Conservation (phyloP, 2,888 invertebrate genomes). For the Agrypnus murinus region DNA sequence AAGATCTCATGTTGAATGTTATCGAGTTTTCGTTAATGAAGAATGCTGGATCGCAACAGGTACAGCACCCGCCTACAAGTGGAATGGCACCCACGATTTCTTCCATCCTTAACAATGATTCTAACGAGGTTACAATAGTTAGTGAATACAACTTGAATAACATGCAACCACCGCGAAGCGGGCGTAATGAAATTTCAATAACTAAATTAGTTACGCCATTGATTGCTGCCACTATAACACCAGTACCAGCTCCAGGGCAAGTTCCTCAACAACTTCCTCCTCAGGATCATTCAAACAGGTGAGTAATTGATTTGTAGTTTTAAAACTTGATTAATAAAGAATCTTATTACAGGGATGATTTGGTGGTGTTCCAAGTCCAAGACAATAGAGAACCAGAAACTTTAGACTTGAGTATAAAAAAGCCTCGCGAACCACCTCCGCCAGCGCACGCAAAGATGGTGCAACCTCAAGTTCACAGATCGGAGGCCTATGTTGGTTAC, state of each 20-base stretch:
- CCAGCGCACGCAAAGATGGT: constrained; percentile 63
- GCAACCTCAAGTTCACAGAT: constrained; percentile 59
- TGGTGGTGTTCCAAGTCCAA: constrained; percentile 77
- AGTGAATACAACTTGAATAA: constrained; percentile 72
- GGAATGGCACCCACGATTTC: constrained; percentile 75
- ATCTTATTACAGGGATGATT: constrained; percentile 71
- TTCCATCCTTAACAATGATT: constrained; percentile 76
- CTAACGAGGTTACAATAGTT: constrained; percentile 74
- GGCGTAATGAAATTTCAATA: constrained; percentile 66
- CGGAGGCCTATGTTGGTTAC: constrained; percentile 56
- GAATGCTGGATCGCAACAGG: constrained; percentile 73
- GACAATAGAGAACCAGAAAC: constrained; percentile 71
- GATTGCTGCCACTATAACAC: constrained; percentile 81
- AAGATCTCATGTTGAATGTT: constrained; percentile 87
- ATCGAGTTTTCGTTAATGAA: constrained; percentile 88
- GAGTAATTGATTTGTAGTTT: constrained; percentile 2
- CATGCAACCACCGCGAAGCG: constrained; percentile 57
- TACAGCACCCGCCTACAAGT: constrained; percentile 68
- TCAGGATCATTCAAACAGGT: constrained; percentile 55
- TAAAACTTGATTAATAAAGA: no score
- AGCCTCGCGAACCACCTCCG: constrained; percentile 74
- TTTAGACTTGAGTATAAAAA: constrained; percentile 85
- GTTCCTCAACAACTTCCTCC: constrained; percentile 57
- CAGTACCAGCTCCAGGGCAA: constrained; percentile 71
- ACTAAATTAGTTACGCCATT: constrained; percentile 72